These are phyloP conservation scores for Liasis olivaceus DNA, from an alignment of 2,797 vertebrate genomes.

Conservation along the genomic window DNA sequence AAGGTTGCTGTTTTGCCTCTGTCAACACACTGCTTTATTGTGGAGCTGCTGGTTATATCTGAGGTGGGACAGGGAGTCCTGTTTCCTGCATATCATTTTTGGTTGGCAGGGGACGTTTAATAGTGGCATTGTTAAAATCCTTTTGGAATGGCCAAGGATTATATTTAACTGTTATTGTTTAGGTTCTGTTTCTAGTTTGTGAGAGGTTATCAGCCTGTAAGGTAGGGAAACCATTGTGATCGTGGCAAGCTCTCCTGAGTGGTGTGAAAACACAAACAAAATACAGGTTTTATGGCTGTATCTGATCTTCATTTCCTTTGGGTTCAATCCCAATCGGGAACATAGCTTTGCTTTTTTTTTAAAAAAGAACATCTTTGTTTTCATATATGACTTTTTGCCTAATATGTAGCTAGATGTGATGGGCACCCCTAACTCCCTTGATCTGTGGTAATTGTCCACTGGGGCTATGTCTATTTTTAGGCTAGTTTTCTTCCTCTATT, in stretches of 20 bases:
- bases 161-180: neutral
- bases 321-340: neutral
- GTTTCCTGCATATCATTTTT: neutral
- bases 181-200: neutral
- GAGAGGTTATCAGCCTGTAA: neutral
- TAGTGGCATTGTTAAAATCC: neutral
- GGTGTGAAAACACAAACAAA: neutral
- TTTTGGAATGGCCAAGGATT: neutral
- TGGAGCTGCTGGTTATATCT: neutral
- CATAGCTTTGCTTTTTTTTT: neutral
- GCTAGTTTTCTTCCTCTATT: neutral
- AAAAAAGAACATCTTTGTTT: neutral
- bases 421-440: neutral
- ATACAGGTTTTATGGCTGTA: neutral
- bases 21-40: constrained; percentile 11
- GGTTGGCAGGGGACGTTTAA: no score
- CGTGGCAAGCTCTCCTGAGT: neutral
- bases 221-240: neutral
- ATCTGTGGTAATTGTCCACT: neutral
- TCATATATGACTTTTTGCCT: neutral
- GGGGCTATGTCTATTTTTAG: neutral
- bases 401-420: neutral
- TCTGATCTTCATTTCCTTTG: neutral
- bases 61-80: neutral
- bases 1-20: neutral